Evolutionary conservation across 2,797 vertebrate species (phyloP).

Genomic region (Ctenosaura bakeri): DNA sequence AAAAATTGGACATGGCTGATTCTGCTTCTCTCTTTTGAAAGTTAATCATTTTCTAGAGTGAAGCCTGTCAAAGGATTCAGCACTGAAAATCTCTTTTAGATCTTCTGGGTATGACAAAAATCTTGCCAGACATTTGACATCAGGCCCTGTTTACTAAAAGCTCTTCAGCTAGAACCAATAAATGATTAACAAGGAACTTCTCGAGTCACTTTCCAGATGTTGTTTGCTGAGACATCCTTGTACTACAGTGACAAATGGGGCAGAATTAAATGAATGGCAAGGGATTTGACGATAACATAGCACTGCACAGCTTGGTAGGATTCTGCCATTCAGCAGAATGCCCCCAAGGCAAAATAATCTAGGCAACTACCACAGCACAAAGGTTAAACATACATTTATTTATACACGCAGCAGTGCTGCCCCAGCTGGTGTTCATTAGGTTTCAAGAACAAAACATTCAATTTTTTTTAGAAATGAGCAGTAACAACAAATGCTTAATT

Average conservation of each 20-base stretch:
- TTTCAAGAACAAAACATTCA: slow-evolving; percentile 64
- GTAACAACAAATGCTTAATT: slow-evolving; percentile 81
- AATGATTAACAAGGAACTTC: slow-evolving; percentile 75
- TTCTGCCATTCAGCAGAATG: slow-evolving; percentile 66
- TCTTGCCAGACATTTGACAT: slow-evolving; percentile 67
- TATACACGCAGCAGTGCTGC: slow-evolving; percentile 52
- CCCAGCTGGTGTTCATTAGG: slow-evolving; percentile 77
- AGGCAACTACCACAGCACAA: slow-evolving; percentile 65
- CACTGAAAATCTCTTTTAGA: slow-evolving; percentile 64
- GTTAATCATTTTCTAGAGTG: slow-evolving; percentile 67
- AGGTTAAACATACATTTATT: slow-evolving; percentile 72
- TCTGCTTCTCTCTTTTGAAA: slow-evolving; percentile 51
- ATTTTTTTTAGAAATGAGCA: slow-evolving; percentile 75
- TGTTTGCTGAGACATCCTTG: slow-evolving; percentile 81
- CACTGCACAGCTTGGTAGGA: slow-evolving; percentile 58
- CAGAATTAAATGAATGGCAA: slow-evolving; percentile 77
- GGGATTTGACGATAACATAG: slow-evolving; percentile 62
- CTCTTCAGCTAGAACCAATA: slow-evolving; percentile 67
- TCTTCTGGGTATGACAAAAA: slow-evolving; percentile 68
- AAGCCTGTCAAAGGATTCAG: slow-evolving; percentile 60
- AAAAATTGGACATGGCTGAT: slow-evolving; percentile 63
- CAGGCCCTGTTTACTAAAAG: slow-evolving; percentile 66
- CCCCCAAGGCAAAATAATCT: slow-evolving; percentile 70
- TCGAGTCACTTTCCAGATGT: slow-evolving; percentile 79
- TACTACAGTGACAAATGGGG: slow-evolving; percentile 82